phyloP scores from a whole-genome alignment of 2,113 vertebrate species.

The Serinus canaria region DNA sequence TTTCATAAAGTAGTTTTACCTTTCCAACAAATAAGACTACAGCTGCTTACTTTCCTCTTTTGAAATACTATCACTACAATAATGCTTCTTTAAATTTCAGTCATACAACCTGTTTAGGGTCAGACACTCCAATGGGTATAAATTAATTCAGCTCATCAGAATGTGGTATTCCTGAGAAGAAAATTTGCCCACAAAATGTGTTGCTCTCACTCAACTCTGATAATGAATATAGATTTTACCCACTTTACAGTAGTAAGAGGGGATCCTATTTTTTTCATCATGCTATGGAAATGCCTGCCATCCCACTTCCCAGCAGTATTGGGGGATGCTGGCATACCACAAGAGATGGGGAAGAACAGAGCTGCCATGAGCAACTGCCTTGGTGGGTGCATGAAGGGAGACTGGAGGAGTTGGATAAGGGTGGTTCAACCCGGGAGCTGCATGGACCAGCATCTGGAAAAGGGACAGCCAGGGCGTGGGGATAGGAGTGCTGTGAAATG shows the following conservation, averaged over 20 bases:
- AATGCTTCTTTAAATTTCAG: background rate
- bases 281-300: background rate
- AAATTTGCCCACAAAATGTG: background rate
- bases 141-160: background rate
- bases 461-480: fast-evolving
- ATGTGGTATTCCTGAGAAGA: background rate
- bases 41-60: background rate
- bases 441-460: background rate
- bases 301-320: background rate
- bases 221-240: background rate
- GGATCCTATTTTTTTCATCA: background rate
- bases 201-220: background rate
- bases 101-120: background rate
- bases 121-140: background rate
- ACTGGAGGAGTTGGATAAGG: background rate
- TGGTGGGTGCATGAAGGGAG: background rate
- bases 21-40: background rate
- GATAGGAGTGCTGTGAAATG: background rate
- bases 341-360: background rate
- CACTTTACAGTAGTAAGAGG: background rate
- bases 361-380: fast-evolving
- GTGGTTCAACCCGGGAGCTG: background rate
- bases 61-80: background rate
- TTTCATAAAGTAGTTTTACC: background rate
- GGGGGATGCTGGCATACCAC: background rate